phyloP scores from a whole-genome alignment of 2,113 vertebrate species.

The Lynx canadensis region DNA sequence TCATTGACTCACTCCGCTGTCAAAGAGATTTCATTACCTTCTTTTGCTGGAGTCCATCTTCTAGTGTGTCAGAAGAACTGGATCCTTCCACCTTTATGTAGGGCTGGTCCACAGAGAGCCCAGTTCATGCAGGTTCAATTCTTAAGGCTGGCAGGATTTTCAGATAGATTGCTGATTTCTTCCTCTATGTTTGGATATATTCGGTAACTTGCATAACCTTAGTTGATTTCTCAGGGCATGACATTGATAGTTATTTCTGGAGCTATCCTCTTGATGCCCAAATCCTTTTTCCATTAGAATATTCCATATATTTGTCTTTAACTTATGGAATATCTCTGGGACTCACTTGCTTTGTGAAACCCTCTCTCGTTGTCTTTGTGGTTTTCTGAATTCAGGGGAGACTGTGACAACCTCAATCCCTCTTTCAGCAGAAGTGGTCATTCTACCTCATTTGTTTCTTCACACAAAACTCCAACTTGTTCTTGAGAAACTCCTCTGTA shows the following conservation, averaged over 20 bases:
- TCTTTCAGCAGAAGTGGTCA: neutral
- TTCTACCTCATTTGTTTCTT: neutral
- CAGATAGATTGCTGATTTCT: neutral
- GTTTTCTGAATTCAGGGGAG: neutral
- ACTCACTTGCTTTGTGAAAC: neutral
- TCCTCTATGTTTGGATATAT: neutral
- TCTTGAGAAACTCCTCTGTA: neutral
- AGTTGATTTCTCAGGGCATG: neutral
- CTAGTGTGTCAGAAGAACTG: neutral
- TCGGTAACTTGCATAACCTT: neutral
- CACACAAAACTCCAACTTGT: neutral
- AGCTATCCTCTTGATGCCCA: neutral
- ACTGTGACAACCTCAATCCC: neutral
- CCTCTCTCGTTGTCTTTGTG: neutral
- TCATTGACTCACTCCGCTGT: neutral
- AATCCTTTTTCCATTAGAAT: neutral
- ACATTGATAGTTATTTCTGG: neutral
- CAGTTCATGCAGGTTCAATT: neutral
- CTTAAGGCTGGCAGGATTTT: neutral
- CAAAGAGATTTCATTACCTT: neutral
- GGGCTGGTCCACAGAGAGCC: neutral
- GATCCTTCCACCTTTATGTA: neutral
- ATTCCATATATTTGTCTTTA: neutral
- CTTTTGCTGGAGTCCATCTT: neutral
- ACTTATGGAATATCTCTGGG: neutral